phyloP scores from a whole-genome alignment of 2,113 vertebrate genomes.

The Platanista minor region DNA sequence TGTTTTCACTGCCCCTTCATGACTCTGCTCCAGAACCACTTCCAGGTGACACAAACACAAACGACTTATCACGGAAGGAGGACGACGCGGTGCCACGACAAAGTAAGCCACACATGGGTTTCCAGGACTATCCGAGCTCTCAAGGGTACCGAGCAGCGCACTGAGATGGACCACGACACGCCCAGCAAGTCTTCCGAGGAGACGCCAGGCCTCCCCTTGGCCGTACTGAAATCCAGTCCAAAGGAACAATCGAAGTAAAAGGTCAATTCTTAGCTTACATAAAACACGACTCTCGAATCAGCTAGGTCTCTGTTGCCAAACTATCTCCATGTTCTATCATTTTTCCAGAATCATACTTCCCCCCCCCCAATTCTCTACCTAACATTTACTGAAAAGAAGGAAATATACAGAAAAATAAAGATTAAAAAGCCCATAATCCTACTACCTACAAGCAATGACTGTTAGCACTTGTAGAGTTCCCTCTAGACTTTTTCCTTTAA shows the following conservation, averaged over 20 bases:
- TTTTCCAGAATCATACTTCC: not conserved
- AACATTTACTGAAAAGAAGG: not conserved
- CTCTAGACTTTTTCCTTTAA: not conserved
- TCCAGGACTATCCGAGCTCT: rapidly evolving
- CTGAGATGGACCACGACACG: rapidly evolving
- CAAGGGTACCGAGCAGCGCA: rapidly evolving
- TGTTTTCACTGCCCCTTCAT: rapidly evolving
- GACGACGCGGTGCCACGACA: rapidly evolving
- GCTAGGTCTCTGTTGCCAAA: not conserved
- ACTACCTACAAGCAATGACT: not conserved
- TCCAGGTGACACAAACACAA: rapidly evolving
- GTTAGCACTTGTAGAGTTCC: not conserved
- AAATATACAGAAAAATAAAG: not conserved
- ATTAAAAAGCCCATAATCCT: not conserved
- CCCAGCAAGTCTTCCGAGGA: rapidly evolving
- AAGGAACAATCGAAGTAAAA: not conserved
- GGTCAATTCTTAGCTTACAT: not conserved
- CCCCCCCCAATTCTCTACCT: not conserved
- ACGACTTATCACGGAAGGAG: not conserved
- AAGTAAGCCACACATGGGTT: rapidly evolving
- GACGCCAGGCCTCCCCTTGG: not conserved
- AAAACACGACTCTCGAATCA: not conserved
- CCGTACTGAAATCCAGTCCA: not conserved
- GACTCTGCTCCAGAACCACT: not conserved
- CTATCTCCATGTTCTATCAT: not conserved